Evolutionary conservation across 1,140 invertebrate genomes (phyloP).

Genomic region (Gyrodactylus bullatarudis): DNA sequence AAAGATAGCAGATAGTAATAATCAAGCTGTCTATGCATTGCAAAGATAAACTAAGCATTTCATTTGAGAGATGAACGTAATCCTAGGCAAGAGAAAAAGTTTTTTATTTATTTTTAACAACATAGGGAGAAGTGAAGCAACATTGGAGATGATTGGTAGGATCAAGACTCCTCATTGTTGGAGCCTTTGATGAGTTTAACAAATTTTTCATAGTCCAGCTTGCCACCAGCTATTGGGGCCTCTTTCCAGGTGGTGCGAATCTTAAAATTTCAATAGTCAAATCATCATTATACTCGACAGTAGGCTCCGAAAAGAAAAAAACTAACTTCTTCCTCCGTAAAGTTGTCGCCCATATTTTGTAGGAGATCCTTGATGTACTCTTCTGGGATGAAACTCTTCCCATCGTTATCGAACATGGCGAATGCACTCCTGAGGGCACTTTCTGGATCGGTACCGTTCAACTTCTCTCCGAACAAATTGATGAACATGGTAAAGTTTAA

Average conservation of each 20-base stretch:
- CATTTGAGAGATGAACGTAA: no score
- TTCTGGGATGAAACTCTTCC: conserved; percentile 20
- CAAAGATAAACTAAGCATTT: no score
- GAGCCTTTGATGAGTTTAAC: conserved; percentile 39
- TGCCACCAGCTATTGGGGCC: conserved; percentile 22
- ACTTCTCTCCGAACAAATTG: conserved; percentile 42
- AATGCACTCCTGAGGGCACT: conserved; percentile 31
- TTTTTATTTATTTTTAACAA: not conserved
- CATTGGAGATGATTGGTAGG: not conserved
- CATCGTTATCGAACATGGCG: conserved; percentile 52
- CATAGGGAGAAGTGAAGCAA: not conserved
- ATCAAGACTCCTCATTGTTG: conserved; percentile 11
- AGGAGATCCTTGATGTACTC: conserved; percentile 48
- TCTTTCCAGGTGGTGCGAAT: conserved; percentile 10
- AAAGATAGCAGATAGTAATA: not conserved
- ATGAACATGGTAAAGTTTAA: conserved; percentile 77
- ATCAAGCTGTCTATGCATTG: no score
- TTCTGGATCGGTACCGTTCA: conserved; percentile 8
- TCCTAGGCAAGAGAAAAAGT: no score
- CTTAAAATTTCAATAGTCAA: conserved; percentile 18
- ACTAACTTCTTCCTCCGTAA: conserved; percentile 39
- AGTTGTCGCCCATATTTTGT: conserved; percentile 81
- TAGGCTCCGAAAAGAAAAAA: not conserved
- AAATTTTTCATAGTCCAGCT: conserved; percentile 54
- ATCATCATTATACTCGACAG: not conserved